phyloP scores from a whole-genome alignment of 2,113 vertebrate genomes.

The Columba janthina region DNA sequence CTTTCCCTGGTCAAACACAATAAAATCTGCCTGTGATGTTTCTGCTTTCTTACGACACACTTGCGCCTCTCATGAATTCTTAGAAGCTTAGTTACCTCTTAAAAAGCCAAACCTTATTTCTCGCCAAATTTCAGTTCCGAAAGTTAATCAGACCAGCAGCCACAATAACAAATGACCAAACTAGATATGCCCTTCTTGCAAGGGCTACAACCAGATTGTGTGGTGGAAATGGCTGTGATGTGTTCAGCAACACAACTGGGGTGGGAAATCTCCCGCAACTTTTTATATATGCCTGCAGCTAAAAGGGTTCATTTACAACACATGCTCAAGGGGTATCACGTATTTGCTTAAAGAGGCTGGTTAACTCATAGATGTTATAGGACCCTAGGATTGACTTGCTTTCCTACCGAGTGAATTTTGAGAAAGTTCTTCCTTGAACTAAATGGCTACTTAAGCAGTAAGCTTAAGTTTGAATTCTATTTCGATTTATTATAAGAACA shows the following conservation, averaged over 20 bases:
- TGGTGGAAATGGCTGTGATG: not conserved
- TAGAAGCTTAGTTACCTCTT: not conserved
- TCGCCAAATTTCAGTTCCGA: not conserved
- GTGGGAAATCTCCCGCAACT: not conserved
- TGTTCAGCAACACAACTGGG: not conserved
- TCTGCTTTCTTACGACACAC: not conserved
- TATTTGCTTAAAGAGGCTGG: not conserved
- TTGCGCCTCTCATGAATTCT: not conserved
- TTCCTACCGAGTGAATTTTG: not conserved
- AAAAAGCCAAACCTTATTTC: constrained; percentile 4
- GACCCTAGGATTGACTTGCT: not conserved
- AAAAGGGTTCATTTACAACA: not conserved
- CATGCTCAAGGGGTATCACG: not conserved
- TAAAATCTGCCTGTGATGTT: not conserved
- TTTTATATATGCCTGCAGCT: not conserved
- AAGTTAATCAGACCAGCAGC: not conserved
- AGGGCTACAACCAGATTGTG: not conserved
- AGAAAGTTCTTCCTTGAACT: not conserved
- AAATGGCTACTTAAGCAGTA: not conserved
- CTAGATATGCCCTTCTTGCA: not conserved
- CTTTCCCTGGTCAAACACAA: not conserved
- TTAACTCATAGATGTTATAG: not conserved
- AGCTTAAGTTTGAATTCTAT: not conserved
- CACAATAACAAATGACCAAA: not conserved
- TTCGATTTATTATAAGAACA: not conserved